Conservation (phyloP, 2,113 vertebrate genomes). For the Rynchops niger region DNA sequence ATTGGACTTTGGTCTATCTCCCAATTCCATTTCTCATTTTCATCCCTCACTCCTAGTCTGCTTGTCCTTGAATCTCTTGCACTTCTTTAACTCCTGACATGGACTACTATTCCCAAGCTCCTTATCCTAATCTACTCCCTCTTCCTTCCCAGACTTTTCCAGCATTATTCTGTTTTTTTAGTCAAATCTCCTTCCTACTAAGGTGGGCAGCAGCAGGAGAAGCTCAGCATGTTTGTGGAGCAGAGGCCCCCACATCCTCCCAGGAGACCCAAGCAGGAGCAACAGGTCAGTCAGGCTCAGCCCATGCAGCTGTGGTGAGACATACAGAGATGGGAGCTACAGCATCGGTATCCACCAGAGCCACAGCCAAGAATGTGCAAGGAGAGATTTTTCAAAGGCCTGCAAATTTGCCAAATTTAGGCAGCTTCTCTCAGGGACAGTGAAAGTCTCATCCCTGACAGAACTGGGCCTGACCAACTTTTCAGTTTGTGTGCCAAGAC, state of each 20-base stretch:
- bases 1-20: not conserved
- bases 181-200: not conserved
- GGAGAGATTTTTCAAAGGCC: not conserved
- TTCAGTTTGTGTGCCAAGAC: not conserved
- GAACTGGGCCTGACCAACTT: not conserved
- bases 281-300: not conserved
- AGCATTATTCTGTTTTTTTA: not conserved
- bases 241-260: not conserved
- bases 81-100: not conserved
- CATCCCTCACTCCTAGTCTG: rapidly evolving
- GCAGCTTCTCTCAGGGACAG: not conserved
- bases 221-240: rapidly evolving
- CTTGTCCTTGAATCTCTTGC: not conserved
- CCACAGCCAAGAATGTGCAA: not conserved
- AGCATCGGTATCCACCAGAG: rapidly evolving
- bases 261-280: not conserved
- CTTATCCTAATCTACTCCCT: not conserved
- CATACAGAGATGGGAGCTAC: not conserved
- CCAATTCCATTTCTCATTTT: not conserved
- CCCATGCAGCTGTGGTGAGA: not conserved
- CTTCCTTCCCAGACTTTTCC: not conserved
- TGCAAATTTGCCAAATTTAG: not conserved
- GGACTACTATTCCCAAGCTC: not conserved
- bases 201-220: not conserved
- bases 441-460: not conserved